These are phyloP conservation scores for Enteromius argenteus DNA, from an alignment of 2,797 vertebrate genomes.

Conservation along the genomic window DNA sequence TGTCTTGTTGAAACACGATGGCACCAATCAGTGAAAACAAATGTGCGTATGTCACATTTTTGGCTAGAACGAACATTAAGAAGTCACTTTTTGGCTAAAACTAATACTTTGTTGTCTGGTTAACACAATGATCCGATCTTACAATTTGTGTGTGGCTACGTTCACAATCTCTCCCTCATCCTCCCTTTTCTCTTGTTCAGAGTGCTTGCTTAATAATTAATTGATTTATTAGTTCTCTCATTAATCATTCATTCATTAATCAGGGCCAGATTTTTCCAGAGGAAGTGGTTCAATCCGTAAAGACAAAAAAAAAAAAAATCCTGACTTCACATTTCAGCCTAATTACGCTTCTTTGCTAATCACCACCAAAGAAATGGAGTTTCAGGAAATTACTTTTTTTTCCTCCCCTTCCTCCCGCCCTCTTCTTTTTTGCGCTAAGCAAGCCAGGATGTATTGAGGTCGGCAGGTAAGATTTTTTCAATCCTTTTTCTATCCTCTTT, in stretches of 20 bases:
- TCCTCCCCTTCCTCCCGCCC: conserved; percentile 61
- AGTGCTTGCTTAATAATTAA: conserved; percentile 85
- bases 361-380: conserved; percentile 82
- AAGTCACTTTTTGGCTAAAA: background rate
- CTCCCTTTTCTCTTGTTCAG: conserved; percentile 74
- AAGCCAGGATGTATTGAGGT: conserved; percentile 77
- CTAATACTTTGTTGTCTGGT: background rate
- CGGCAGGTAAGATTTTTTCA: conserved; percentile 69
- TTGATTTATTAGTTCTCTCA: conserved; percentile 85
- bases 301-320: conserved; percentile 74
- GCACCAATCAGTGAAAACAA: conserved; percentile 32
- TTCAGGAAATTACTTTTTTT: conserved; percentile 80
- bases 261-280: conserved; percentile 82
- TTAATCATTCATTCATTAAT: conserved; percentile 88
- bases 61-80: background rate
- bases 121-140: background rate
- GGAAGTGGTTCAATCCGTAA: conserved; percentile 77
- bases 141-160: background rate
- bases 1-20: background rate
- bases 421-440: conserved; percentile 60
- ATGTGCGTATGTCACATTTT: background rate
- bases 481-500: conserved; percentile 17
- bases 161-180: conserved; percentile 15
- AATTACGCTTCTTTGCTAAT: conserved; percentile 84
- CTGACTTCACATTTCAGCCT: conserved; percentile 83